Evolutionary conservation across 2,113 vertebrate genomes (phyloP).

Genomic region (Alaudala cheleensis): DNA sequence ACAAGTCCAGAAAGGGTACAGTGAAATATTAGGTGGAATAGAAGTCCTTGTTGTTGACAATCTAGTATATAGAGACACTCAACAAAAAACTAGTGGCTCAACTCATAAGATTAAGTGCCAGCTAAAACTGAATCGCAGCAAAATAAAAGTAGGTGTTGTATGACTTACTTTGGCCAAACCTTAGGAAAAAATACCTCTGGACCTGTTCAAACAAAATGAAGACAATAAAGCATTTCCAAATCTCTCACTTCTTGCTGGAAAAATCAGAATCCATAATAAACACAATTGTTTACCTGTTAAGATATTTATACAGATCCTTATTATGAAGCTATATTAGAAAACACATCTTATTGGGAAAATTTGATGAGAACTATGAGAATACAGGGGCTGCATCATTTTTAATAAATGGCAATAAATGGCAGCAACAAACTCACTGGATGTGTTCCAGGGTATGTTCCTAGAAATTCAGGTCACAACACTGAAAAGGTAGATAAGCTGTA

Average conservation of each 20-base stretch:
- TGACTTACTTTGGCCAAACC: neutral
- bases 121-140: conserved; percentile 24
- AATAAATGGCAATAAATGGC: neutral
- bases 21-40: neutral
- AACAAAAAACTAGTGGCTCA: neutral
- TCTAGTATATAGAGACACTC: neutral
- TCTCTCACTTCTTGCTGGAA: neutral
- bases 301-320: neutral
- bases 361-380: neutral
- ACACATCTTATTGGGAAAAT: neutral
- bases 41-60: conserved; percentile 3
- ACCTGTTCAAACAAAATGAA: neutral
- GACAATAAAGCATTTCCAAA: neutral
- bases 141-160: neutral
- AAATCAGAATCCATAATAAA: neutral
- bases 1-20: neutral
- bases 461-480: conserved; percentile 2
- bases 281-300: neutral
- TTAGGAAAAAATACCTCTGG: neutral
- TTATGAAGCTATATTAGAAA: neutral
- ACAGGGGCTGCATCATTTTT: neutral
- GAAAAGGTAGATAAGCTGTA: neutral
- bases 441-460: neutral
- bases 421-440: neutral
- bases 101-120: neutral